Evolutionary conservation across 1,140 invertebrate species (phyloP).

Genomic region (Cherax destructor): DNA sequence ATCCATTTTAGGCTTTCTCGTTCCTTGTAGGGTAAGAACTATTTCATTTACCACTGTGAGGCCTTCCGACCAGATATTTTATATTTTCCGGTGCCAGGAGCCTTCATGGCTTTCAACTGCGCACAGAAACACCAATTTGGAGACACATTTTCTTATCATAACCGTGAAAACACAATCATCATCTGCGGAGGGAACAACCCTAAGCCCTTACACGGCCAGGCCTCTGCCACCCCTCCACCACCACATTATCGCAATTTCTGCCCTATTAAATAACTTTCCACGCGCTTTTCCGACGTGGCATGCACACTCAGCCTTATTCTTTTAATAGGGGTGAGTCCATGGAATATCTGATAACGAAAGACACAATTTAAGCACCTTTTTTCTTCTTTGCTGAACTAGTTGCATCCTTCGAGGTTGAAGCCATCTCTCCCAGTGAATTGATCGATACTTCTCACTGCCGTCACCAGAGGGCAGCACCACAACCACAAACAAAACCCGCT

Average conservation of each 20-base stretch:
- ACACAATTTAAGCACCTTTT: constrained; percentile 55
- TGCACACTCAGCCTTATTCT: not conserved
- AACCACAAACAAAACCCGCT: constrained; percentile 28
- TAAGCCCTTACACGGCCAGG: not conserved
- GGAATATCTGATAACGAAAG: not conserved
- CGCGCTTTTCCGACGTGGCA: constrained; percentile 6
- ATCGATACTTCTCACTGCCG: constrained; percentile 59
- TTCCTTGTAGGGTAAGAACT: not conserved
- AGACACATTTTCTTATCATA: not conserved
- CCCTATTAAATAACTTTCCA: not conserved
- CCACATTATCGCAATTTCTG: not conserved
- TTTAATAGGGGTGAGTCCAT: not conserved
- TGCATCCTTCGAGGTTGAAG: constrained; percentile 67
- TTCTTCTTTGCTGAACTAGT: constrained; percentile 65
- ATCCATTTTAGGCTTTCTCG: not conserved
- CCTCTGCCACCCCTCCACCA: not conserved
- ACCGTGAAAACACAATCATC: not conserved
- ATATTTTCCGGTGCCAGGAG: not conserved
- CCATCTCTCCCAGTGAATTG: constrained; percentile 65
- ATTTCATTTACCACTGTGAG: not conserved
- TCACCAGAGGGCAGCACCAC: constrained; percentile 57
- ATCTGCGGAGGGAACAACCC: constrained; percentile 29
- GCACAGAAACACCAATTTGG: not conserved
- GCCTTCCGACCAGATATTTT: not conserved
- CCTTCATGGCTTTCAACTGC: not conserved